Evolutionary conservation across 2,113 vertebrate genomes (phyloP), one percentile per base, ranked within the genome.

Genomic region (Porphyrio hochstetteri): DNA sequence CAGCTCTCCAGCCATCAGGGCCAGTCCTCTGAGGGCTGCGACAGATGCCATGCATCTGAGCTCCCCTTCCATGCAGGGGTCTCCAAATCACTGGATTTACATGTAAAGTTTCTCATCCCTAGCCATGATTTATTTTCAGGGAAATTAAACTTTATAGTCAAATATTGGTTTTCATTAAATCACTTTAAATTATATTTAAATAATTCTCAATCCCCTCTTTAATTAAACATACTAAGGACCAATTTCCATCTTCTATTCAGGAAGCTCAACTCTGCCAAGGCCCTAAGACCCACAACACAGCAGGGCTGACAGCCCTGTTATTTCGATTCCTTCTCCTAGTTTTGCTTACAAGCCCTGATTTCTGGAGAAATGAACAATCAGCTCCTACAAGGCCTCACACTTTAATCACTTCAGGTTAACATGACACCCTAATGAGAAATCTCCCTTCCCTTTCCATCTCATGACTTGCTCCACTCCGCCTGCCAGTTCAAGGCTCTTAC

Each of bases 91-190:
- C n/a, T 10, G 72, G n/a, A 74, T 92, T 89, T 67, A 70, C 46
- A 29, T 10, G 25, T 52, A 33, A 78, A 86, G 60, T 88, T 95
- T 86, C 72, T 92, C 42, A 52, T 63, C 68, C 52, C 86, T 35
- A 74, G 68, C 60, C 38, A 17, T 88, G 80, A 75, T 93, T 86
- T 88, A 94, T 90, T 94, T 94, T 92, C 60, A 78, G 72, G 60
- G 69, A 90, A 88, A 95, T 93, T 74, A 93, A 94, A 81, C 68
- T 65, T 70, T 86, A 35, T 81, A 75, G 78, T 94, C 80, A 91
- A 90, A 94, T 74, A 93, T 10, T 91, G 52, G 77, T 67, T 96
- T 93, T 92, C 83, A 84, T 88, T 81, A 94, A 94, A 95, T 92
- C 36, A 74, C 36, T 92, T 88, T 63, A 89, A 87, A 87, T 91